Evolutionary conservation across 2,113 vertebrate genomes (phyloP).

Genomic region (Entosphenus tridentatus): DNA sequence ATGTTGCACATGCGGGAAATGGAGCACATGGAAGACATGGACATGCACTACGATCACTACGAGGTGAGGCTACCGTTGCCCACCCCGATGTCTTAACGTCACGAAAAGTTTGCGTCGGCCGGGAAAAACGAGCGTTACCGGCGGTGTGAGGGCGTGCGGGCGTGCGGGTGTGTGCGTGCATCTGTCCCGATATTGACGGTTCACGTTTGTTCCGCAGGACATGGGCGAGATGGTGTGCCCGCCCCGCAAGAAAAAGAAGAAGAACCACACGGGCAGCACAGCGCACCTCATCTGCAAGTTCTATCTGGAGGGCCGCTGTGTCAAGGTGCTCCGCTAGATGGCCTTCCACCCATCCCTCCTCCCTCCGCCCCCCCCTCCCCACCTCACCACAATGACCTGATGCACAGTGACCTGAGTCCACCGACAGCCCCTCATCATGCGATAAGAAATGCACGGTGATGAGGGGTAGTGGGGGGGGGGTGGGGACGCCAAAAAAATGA

Average conservation of each 20-base stretch:
- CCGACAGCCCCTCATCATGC: too few relatives aligned
- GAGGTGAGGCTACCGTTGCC: not conserved
- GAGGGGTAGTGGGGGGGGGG: too few relatives aligned
- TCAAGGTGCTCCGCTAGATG: not conserved
- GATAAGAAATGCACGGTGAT: too few relatives aligned
- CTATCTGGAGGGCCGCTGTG: conserved; percentile 4
- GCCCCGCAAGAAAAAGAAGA: conserved; percentile 2
- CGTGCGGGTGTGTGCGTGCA: not conserved
- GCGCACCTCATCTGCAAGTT: conserved; percentile 1
- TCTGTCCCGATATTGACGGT: not conserved
- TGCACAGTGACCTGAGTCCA: too few relatives aligned
- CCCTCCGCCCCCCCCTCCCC: too few relatives aligned
- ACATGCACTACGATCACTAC: not conserved
- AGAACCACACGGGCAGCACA: not conserved
- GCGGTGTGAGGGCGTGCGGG: not conserved
- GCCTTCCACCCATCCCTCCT: too few relatives aligned
- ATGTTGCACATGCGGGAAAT: not conserved
- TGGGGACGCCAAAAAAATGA: too few relatives aligned
- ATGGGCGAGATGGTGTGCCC: not conserved
- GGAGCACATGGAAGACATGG: conserved; percentile 3
- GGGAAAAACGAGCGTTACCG: too few relatives aligned
- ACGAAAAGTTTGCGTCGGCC: too few relatives aligned
- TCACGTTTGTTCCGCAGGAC: not conserved
- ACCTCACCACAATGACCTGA: too few relatives aligned
- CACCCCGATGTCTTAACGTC: not conserved